Base-by-base conservation (phyloP, 2,888 invertebrate genomes). In the Parelbella ahira region DNA sequence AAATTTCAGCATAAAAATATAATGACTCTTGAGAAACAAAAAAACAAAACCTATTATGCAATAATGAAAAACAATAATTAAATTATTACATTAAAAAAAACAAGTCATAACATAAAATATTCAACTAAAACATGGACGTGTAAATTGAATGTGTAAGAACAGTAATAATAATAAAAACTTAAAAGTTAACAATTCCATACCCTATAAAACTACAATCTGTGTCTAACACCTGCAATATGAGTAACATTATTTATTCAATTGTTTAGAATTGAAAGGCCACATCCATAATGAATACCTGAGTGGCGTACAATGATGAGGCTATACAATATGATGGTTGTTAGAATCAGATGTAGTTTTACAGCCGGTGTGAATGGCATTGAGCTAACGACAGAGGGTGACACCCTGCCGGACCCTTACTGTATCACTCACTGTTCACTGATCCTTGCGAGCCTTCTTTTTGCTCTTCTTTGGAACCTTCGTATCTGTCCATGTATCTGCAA, bases 371-470 rank as follows among this genome's bases (percentile, higher is more conserved):
- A 61, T 63, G 68, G 73, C 72, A 76, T 83, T 82, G 83, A 84
- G 82, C 84, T 82, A 79, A 66, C 67, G 68, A 63, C 64, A 56
- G 66, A 62, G 64, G 60, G 48, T 25, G 28, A 46, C 53, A 53
- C 67, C 68, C 65, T 46, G 58, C 61, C 56, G 63, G 61, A 67
- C 68, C 68, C 68, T 67, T 63, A 62, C 44, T 51, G 32, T 48
- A 42, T 41, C 44, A 68, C 68, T 70, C 61, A 69, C 68, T 63
- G 58, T 66, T 90, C 90, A 92, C 80, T 92, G 91, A 63, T 93
- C 93, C 68, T 92, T 91, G 65, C 93, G 91, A 46, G 90, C 91
- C 84, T 93, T 93, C 88, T 93, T 93, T 90, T 93, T 93, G 77
- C 90, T 90, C 63, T 93, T 93, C 75, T 93, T 93, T 39, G 90